Base-by-base conservation (phyloP, 2,113 vertebrate genomes). In the Seriola quinqueradiata region DNA sequence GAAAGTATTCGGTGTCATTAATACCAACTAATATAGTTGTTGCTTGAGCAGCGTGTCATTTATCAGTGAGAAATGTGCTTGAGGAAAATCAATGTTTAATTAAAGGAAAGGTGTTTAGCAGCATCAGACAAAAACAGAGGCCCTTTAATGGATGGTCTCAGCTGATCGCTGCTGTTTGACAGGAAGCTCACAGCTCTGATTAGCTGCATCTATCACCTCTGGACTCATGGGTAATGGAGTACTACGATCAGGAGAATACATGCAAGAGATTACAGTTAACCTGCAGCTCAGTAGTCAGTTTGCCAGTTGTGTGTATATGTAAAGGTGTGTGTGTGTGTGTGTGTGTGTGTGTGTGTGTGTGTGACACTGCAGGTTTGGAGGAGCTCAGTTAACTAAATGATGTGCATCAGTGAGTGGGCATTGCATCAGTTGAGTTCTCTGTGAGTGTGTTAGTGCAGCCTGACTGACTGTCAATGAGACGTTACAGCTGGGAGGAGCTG, bases 21-120 rank as follows among this genome's bases (percentile, higher is more conserved):
- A 92, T 85, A 89, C 81, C 50, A 81, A 82, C 63, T 87, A 86
- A 87, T 79, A 63, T 79, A 83, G 82, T 90, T 84, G 85, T 83
- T 83, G 84, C 81, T 76, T 50, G 78, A 82, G 75, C 82, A 88
- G 89, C 36, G 50, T 84, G 77, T 79, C 86, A 82, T 89, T 90
- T 90, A 72, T 93, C 90, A 91, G 69, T 40, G 72, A 77, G 81
- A 73, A 79, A 79, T 70, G 65, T n/a, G 77, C 73, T 80, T 38
- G 69, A 86, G 85, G 69, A 91, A 92, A 92, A 92, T 92, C 92
- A 90, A 92, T 92, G 90, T 92, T 92, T 92, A 85, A 93, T 92
- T 92, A 91, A 90, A 88, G 88, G 84, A 54, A 85, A 81, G 71
- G 59, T 92, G 90, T 84, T 87, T 87, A 86, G 82, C 76, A 72